These are phyloP conservation scores for Enteromius unitaeniatus DNA, from an alignment of 2,797 vertebrate genomes.

Conservation along the genomic window DNA sequence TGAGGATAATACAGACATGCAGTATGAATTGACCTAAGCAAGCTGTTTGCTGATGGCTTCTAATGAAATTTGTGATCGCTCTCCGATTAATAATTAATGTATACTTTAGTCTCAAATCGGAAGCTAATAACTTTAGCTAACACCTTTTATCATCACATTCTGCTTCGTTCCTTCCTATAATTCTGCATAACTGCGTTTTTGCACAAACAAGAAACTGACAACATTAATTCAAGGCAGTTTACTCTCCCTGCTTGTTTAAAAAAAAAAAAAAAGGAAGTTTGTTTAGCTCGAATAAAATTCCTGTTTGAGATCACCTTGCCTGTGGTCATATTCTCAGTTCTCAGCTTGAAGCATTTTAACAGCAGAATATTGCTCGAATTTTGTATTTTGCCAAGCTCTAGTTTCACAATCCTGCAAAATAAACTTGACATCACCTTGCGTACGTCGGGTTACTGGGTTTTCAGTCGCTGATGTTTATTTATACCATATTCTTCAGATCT, in stretches of 20 bases:
- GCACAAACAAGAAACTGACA: not conserved
- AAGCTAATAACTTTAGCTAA: not conserved
- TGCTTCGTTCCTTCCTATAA: not conserved
- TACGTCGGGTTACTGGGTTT: slow-evolving; percentile 9
- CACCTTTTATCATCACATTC: not conserved
- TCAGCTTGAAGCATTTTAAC: slow-evolving; percentile 23
- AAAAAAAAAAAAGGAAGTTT: not conserved
- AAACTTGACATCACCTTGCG: slow-evolving; percentile 1
- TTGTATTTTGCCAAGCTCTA: not conserved
- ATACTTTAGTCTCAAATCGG: not conserved
- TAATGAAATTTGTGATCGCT: not conserved
- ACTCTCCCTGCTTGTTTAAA: not conserved
- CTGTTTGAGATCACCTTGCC: slow-evolving; percentile 29
- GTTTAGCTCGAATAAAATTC: slow-evolving; percentile 21
- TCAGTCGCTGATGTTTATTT: slow-evolving; percentile 21
- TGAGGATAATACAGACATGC: not conserved
- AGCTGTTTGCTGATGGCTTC: slow-evolving; percentile 6
- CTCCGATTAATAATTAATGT: not conserved
- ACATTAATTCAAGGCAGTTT: slow-evolving; percentile 1
- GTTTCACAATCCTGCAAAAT: slow-evolving; percentile 13
- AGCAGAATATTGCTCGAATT: not conserved
- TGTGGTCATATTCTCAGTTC: slow-evolving; percentile 25
- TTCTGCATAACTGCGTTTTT: not conserved
- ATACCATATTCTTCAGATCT: slow-evolving; percentile 25
- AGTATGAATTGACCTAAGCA: not conserved